These are phyloP conservation scores for Idaea dimidiata DNA, from an alignment of 2,888 invertebrate genomes.

Conservation along the genomic window DNA sequence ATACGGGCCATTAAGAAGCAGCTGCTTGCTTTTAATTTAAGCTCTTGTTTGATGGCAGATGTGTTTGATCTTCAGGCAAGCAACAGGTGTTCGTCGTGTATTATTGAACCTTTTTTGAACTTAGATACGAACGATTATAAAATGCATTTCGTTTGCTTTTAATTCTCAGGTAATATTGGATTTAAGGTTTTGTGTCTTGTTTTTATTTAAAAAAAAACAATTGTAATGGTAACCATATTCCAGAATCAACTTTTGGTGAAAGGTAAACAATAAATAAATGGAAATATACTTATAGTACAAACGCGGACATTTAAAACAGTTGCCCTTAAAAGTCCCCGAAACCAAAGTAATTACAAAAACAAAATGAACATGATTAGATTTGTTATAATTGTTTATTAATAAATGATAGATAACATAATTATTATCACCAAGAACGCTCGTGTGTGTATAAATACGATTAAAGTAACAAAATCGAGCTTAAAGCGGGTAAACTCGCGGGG, in stretches of 20 bases:
- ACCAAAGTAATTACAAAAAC: too few species aligned
- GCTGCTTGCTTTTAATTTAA: neutral
- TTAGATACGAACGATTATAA: neutral
- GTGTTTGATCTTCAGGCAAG: neutral
- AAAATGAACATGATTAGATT: too few species aligned
- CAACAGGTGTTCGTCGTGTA: neutral
- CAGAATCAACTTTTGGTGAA: too few species aligned
- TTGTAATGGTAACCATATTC: too few species aligned
- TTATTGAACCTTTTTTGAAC: neutral
- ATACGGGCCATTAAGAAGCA: conserved; percentile 16
- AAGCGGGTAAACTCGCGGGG: conserved; percentile 13
- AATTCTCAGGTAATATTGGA: neutral
- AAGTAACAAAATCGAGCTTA: neutral
- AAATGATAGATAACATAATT: neutral
- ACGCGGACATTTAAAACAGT: too few species aligned
- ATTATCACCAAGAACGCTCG: neutral
- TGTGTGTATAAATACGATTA: neutral
- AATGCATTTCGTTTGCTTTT: neutral
- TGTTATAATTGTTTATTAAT: too few species aligned
- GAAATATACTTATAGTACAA: too few species aligned
- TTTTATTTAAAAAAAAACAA: too few species aligned
- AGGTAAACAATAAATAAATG: too few species aligned
- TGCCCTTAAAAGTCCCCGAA: too few species aligned
- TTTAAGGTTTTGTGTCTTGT: neutral
- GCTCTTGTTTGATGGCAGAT: neutral